phyloP scores from a whole-genome alignment of 2,113 vertebrate genomes.

The Eurystomus gularis region DNA sequence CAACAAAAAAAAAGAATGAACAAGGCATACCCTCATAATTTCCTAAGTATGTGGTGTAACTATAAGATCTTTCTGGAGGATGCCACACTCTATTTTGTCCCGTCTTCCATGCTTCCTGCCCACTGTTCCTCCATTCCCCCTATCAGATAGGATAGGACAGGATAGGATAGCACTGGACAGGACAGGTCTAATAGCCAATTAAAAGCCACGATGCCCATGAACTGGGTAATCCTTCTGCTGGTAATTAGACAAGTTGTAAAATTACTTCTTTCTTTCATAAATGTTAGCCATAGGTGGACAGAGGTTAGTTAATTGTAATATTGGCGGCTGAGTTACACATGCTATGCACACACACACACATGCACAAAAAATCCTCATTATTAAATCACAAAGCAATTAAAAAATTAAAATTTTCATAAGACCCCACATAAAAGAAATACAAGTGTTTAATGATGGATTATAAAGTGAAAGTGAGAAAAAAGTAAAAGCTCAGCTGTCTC shows the following conservation, averaged over 20 bases:
- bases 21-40: background rate
- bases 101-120: background rate
- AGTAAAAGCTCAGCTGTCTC: conserved; percentile 73
- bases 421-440: conserved; percentile 81
- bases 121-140: background rate
- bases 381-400: conserved; percentile 86
- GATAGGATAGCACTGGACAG: background rate
- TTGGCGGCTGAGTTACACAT: conserved; percentile 39
- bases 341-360: conserved; percentile 17
- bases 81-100: background rate
- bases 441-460: conserved; percentile 84
- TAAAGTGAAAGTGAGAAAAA: conserved; percentile 68
- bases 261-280: background rate
- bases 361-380: conserved; percentile 71
- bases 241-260: background rate
- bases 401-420: conserved; percentile 84
- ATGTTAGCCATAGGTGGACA: conserved; percentile 29
- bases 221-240: background rate
- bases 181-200: background rate
- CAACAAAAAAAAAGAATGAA: background rate
- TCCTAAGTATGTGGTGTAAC: background rate
- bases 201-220: background rate
- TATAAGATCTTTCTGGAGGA: background rate
- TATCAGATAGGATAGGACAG: background rate
- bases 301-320: conserved; percentile 57